Conservation (phyloP, 2,113 vertebrate species). For the Pygathrix nemaeus region DNA sequence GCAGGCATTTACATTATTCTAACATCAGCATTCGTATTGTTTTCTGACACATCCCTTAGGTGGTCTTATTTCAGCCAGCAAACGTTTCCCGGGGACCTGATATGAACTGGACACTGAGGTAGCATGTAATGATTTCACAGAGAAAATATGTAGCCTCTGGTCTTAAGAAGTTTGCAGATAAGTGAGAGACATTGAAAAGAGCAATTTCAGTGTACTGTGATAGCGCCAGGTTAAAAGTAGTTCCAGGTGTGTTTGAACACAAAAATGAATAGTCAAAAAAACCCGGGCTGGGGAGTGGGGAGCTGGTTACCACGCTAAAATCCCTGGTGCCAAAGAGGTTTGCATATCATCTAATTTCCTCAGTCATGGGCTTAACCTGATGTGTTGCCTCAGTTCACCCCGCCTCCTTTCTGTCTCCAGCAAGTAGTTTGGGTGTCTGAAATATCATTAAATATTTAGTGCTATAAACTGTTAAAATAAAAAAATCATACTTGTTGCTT, state of each 20-base stretch:
- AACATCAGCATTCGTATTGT: neutral
- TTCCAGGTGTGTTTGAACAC: neutral
- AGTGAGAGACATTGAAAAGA: neutral
- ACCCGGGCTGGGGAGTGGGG: accelerated
- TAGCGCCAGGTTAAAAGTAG: neutral
- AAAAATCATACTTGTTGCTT: neutral
- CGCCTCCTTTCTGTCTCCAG: accelerated
- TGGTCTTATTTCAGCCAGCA: neutral
- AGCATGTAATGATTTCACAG: neutral
- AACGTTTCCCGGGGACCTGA: neutral
- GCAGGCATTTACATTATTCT: neutral
- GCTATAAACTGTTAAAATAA: neutral
- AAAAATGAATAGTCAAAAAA: neutral
- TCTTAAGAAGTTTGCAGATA: neutral
- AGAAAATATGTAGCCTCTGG: neutral
- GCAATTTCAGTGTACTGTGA: neutral
- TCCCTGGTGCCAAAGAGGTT: neutral
- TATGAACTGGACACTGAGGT: neutral
- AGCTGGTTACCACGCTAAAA: neutral
- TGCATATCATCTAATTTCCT: accelerated
- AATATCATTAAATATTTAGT: neutral
- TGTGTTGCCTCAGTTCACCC: neutral
- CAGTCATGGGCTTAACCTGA: neutral
- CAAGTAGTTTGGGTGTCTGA: neutral
- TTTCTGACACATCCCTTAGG: neutral